These are phyloP conservation scores for Blastobasis adustella DNA, from an alignment of 2,888 invertebrate species.

Conservation along the genomic window DNA sequence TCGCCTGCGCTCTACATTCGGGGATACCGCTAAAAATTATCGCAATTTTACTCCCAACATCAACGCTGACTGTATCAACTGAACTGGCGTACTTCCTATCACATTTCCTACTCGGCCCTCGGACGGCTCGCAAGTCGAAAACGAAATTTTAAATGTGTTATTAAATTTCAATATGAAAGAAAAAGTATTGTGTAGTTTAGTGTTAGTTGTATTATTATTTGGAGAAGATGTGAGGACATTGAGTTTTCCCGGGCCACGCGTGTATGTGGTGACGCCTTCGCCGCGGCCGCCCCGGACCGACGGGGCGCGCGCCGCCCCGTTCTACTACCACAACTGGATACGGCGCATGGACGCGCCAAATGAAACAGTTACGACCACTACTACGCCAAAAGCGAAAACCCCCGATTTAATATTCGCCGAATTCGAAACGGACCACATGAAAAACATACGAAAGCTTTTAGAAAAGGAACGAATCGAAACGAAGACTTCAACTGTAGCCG, in stretches of 20 bases:
- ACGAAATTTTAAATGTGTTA: slow-evolving; percentile 31
- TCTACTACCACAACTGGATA: slow-evolving; percentile 65
- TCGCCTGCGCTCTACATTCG: slow-evolving; percentile 52
- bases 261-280: slow-evolving; percentile 63
- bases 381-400: slow-evolving; percentile 35
- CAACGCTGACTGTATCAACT: no score
- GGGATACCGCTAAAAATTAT: slow-evolving; percentile 68
- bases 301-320: slow-evolving; percentile 49
- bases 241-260: slow-evolving; percentile 50
- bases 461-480: slow-evolving; percentile 44
- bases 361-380: slow-evolving; percentile 23
- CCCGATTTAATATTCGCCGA: slow-evolving; percentile 67
- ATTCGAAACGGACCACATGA: slow-evolving; percentile 51
- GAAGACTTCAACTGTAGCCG: slow-evolving; percentile 29
- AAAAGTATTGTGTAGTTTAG: slow-evolving; percentile 21
- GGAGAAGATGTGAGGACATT: slow-evolving; percentile 27
- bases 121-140: slow-evolving; percentile 33
- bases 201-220: slow-evolving; percentile 19
- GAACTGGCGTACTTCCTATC: no score
- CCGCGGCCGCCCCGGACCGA: slow-evolving; percentile 31
- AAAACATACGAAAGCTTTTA: slow-evolving; percentile 53
- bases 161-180: slow-evolving; percentile 9
- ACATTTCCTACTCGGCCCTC: slow-evolving; percentile 50
- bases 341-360: slow-evolving; percentile 53
- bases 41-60: slow-evolving; percentile 46